These are phyloP conservation scores for Dryadula phaetusa DNA, from an alignment of 2,888 invertebrate species.

Conservation along the genomic window DNA sequence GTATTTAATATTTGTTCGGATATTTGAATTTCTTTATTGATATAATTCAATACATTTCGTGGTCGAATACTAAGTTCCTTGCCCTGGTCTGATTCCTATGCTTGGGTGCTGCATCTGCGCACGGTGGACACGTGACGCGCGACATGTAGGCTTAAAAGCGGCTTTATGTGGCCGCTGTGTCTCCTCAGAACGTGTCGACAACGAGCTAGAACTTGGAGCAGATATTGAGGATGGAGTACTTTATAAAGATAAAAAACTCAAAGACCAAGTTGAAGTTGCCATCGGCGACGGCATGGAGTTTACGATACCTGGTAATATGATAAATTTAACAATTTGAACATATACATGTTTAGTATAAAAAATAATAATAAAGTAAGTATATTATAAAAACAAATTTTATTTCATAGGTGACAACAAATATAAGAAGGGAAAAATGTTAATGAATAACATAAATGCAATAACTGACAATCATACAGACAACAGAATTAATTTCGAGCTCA, in stretches of 20 bases:
- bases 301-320: conserved; percentile 91
- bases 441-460: conserved; percentile 94
- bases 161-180: conserved; percentile 87
- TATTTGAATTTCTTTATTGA: background rate
- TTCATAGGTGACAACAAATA: conserved; percentile 90
- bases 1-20: background rate
- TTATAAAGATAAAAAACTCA: conserved; percentile 94
- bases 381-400: conserved; percentile 28
- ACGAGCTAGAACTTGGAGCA: conserved; percentile 86
- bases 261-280: conserved; percentile 95
- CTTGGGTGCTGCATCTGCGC: conserved; percentile 73
- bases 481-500: conserved; percentile 89
- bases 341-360: background rate
- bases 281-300: conserved; percentile 97
- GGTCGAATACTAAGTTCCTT: conserved; percentile 43
- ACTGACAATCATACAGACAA: conserved; percentile 89
- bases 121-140: conserved; percentile 59
- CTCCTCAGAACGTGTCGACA: conserved; percentile 87
- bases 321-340: background rate
- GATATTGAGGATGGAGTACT: conserved; percentile 93
- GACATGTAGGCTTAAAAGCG: conserved; percentile 82
- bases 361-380: background rate
- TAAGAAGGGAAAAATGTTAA: conserved; percentile 91
- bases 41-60: conserved; percentile 24
- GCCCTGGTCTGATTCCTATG: conserved; percentile 83